phyloP scores from a whole-genome alignment of 2,113 vertebrate species.

The Microcebus tavaratra region DNA sequence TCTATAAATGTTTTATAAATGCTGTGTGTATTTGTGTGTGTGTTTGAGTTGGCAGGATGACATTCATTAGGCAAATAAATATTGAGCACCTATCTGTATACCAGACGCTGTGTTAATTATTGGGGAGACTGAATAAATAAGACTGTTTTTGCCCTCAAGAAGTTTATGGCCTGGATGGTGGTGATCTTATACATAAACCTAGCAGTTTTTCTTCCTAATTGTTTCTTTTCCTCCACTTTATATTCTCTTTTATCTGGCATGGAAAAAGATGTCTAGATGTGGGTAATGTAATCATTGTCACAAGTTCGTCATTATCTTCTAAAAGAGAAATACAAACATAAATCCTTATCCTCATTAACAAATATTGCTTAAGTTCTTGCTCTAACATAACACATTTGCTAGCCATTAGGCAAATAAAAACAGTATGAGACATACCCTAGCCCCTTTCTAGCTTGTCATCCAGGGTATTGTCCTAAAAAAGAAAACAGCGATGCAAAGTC shows the following conservation, averaged over 20 bases:
- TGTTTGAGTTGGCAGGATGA: background rate
- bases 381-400: background rate
- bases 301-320: background rate
- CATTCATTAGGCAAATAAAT: background rate
- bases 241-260: background rate
- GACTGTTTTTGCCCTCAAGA: background rate
- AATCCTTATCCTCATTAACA: conserved; percentile 23
- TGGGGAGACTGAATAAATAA: background rate
- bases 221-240: background rate
- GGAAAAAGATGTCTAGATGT: background rate
- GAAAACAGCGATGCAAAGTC: background rate
- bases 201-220: background rate
- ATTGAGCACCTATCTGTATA: background rate
- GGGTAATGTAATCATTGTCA: background rate
- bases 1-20: background rate
- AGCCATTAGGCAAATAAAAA: background rate
- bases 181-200: background rate
- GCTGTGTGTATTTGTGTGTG: background rate
- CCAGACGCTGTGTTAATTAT: background rate
- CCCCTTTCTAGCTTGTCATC: background rate
- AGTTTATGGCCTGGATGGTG: background rate
- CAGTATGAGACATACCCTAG: background rate
- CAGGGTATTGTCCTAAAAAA: background rate
- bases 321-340: background rate
- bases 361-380: background rate